A percentile compares a stretch with the other conserved stretches of the same genome.
phyloP scores from a whole-genome alignment of 2,797 vertebrate species.

The Acomys russatus region DNA sequence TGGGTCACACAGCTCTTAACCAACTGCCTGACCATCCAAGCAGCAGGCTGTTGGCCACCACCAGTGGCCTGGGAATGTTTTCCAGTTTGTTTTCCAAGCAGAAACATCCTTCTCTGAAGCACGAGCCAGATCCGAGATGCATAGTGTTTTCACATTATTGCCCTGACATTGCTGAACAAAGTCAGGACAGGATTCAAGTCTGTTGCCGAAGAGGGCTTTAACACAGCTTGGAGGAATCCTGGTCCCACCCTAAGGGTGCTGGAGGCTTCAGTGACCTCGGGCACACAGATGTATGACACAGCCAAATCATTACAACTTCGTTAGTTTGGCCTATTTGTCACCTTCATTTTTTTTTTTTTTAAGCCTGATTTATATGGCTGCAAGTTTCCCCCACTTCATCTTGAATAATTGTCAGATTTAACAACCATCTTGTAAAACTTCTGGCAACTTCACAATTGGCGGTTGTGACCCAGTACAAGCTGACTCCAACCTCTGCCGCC shows the following conservation, averaged over 20 bases:
- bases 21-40: fast-evolving
- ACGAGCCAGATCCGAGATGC: neutral
- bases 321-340: neutral
- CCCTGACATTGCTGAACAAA: no score
- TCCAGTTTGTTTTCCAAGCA: neutral
- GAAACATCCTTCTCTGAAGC: neutral
- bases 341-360: neutral
- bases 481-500: neutral
- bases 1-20: neutral
- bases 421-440: slow-evolving; percentile 63
- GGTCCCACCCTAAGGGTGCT: fast-evolving
- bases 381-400: neutral
- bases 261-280: fast-evolving
- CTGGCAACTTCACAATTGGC: neutral
- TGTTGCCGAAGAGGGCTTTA: fast-evolving
- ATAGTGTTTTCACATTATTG: neutral
- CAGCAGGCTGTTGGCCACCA: neutral
- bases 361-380: neutral
- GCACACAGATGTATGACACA: fast-evolving
- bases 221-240: fast-evolving
- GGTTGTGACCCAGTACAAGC: slow-evolving; percentile 7
- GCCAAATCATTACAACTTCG: neutral
- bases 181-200: neutral
- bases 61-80: neutral
- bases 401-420: slow-evolving; percentile 42